Percentiles rank a stretch among this genome's conserved stretches.
Conservation (phyloP, 2,888 invertebrate species). For the Chaitophorus viminalis region DNA sequence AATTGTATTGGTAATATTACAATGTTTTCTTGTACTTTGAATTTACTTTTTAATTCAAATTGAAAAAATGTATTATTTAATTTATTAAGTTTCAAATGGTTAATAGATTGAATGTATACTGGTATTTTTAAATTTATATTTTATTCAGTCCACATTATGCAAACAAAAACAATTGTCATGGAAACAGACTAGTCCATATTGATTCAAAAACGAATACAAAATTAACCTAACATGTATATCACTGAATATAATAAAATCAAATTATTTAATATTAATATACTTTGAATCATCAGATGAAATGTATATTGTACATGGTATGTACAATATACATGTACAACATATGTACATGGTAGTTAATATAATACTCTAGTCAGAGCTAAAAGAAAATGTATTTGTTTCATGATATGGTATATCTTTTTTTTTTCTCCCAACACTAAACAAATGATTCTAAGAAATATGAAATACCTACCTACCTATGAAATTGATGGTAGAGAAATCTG, state of each 20-base stretch:
- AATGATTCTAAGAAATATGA: background rate
- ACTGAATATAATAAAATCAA: background rate
- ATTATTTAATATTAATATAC: background rate
- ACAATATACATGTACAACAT: too few species aligned
- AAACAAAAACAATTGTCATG: conserved; percentile 45
- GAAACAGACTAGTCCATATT: conserved; percentile 48
- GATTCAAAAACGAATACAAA: conserved; percentile 43
- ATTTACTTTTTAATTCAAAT: too few species aligned
- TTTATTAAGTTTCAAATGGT: background rate
- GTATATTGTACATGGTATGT: too few species aligned
- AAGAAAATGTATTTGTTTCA: too few species aligned
- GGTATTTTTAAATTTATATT: conserved; percentile 17
- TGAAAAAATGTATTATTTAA: background rate
- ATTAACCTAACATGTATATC: background rate
- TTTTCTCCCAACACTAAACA: too few species aligned
- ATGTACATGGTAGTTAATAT: background rate
- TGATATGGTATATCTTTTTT: too few species aligned
- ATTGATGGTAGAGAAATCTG: too few species aligned
- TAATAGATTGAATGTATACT: background rate
- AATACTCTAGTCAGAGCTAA: background rate
- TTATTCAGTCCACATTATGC: background rate
- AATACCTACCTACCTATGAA: too few species aligned
- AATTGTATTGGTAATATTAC: background rate
- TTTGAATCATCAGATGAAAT: too few species aligned
- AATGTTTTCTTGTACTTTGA: background rate